These are phyloP conservation scores for Ichneumoninae sp. DNA, from an alignment of 2,888 invertebrate species.

Conservation along the genomic window DNA sequence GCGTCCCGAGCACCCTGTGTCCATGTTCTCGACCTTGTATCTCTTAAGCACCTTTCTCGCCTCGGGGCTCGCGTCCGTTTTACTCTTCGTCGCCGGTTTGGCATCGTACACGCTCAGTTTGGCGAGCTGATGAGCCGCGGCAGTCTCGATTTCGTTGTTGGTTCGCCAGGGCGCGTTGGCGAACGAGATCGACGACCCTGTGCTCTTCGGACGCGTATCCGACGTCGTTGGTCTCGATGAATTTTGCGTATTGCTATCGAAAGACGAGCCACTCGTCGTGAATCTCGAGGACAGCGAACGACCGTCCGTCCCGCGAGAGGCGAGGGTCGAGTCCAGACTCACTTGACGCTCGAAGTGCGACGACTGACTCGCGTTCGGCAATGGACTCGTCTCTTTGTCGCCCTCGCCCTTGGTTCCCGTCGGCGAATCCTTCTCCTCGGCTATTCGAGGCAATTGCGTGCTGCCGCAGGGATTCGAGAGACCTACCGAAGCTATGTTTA, in stretches of 20 bases:
- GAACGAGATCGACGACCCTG: conserved; percentile 32
- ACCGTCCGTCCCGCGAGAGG: conserved; percentile 26
- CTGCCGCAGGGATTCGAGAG: conserved; percentile 79
- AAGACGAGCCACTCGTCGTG: conserved; percentile 28
- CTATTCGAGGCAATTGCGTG: conserved; percentile 90
- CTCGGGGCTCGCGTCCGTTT: conserved; percentile 71
- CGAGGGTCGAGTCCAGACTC: conserved; percentile 30
- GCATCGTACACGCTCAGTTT: conserved; percentile 55
- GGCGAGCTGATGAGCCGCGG: conserved; percentile 53
- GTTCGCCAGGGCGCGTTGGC: conserved; percentile 57
- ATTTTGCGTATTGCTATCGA: conserved; percentile 54
- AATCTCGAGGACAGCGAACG: conserved; percentile 27
- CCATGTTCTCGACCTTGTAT: conserved; percentile 72
- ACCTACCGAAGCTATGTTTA: conserved; percentile 80
- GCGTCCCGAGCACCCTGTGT: conserved; percentile 18
- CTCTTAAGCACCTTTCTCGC: conserved; percentile 74
- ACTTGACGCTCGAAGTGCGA: conserved; percentile 50
- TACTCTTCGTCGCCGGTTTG: conserved; percentile 69
- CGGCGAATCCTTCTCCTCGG: conserved; percentile 94
- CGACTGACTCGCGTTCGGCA: conserved; percentile 50
- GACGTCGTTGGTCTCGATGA: conserved; percentile 42
- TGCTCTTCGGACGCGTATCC: conserved; percentile 43
- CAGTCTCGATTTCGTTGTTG: conserved; percentile 56
- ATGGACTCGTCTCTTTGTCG: conserved; percentile 73
- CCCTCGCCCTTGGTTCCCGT: conserved; percentile 85